phyloP scores from a whole-genome alignment of 2,888 invertebrate species.

The Brassicogethes aeneus region DNA sequence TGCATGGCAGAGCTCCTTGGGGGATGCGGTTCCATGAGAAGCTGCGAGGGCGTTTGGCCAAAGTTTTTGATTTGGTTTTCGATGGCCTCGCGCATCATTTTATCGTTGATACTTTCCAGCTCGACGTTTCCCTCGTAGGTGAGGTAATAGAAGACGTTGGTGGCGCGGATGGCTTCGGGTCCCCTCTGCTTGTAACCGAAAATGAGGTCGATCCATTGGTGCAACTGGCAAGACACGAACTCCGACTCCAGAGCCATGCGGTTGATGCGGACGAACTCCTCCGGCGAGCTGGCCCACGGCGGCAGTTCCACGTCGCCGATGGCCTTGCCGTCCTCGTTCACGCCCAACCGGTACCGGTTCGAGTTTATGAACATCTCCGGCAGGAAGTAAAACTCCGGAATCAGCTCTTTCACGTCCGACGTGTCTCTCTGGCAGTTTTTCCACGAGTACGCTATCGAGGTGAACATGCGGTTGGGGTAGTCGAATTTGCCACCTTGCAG shows the following conservation, averaged over 20 bases:
- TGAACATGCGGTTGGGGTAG: slow-evolving; percentile 94
- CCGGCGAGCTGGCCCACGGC: slow-evolving; percentile 94
- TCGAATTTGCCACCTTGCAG: slow-evolving; percentile 99
- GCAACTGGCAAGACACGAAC: slow-evolving; percentile 98
- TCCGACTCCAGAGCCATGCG: slow-evolving; percentile 98
- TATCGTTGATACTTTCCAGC: slow-evolving; percentile 80
- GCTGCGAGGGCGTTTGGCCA: slow-evolving; percentile 96
- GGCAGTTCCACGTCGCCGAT: slow-evolving; percentile 87
- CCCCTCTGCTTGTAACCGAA: slow-evolving; percentile 99
- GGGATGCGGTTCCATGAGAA: slow-evolving; percentile 97
- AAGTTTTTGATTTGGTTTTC: slow-evolving; percentile 97
- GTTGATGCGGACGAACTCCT: slow-evolving; percentile 96
- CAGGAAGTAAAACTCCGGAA: slow-evolving; percentile 97
- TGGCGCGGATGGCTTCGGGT: slow-evolving; percentile 93
- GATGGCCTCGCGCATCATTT: slow-evolving; percentile 85
- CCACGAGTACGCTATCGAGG: slow-evolving; percentile 92
- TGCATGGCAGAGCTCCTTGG: slow-evolving; percentile 94
- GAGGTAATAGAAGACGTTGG: slow-evolving; percentile 98
- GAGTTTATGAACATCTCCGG: slow-evolving; percentile 97
- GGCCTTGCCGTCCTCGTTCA: slow-evolving; percentile 69
- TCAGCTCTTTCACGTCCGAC: slow-evolving; percentile 98
- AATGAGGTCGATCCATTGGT: slow-evolving; percentile 99
- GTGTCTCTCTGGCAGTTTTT: slow-evolving; percentile 98
- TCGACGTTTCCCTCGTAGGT: slow-evolving; percentile 98
- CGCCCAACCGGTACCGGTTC: slow-evolving; percentile 77